Base-by-base conservation (phyloP, 2,888 invertebrate species). In the Macaria notata region DNA sequence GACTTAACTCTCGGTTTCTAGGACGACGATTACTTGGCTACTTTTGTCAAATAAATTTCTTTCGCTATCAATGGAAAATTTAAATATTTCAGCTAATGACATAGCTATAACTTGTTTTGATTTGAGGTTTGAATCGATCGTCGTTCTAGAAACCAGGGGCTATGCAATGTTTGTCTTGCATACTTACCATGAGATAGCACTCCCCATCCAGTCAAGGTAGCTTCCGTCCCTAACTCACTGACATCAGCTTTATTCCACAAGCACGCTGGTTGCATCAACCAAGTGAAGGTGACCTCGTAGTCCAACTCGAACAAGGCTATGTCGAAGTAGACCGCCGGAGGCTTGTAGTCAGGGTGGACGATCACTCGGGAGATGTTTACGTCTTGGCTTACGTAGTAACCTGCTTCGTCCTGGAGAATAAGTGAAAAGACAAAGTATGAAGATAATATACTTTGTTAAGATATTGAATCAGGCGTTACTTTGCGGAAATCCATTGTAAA, bases 171-270 rank as follows among this genome's bases (percentile, higher is more conserved):
- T n/a, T n/a, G n/a, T n/a, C n/a, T n/a, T n/a, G n/a, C n/a, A n/a
- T n/a, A n/a, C 19, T 19, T 19, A 19, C 86, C 80, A 64, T 72
- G 62, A 54, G 77, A 70, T 0, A 79, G 65, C 19, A 78, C 78
- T 0, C 86, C 85, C 87, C 87, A 87, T 3, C 87, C 87, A 46
- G 84, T 80, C 3, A 81, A 54, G 3, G 72, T 73, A 3, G 75
- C 81, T 19, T 73, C 60, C 0, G 48, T 33, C 3, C 78, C 76
- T 41, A 78, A 64, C 4, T 56, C 54, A 1, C 55, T 68, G 3
- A 67, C 66, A 43, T 78, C 75, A 19, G 58, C 54, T n/a, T 69
- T 65, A 0, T 64, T 68, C 80, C 80, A 85, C 19, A 88, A 63
- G 54, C 88, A 88, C 4, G 84, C 84, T 3, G 88, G 88, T 49